These are phyloP conservation scores for Ptilodon capucinus DNA, from an alignment of 2,888 invertebrate genomes.

Conservation along the genomic window DNA sequence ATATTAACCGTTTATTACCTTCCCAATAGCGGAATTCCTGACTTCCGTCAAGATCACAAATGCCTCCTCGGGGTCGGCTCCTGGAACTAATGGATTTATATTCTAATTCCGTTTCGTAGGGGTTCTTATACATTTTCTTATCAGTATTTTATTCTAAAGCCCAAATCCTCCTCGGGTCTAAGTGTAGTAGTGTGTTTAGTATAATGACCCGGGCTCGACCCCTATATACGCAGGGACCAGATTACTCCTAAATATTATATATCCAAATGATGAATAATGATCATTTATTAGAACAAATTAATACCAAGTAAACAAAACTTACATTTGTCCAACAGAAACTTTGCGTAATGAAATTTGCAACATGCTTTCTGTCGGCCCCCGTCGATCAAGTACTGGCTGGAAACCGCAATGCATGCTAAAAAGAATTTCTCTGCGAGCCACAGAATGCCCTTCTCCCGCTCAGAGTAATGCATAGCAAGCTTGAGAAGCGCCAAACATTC, in stretches of 20 bases:
- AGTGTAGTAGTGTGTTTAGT: too few relatives aligned
- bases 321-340: slow-evolving; percentile 80
- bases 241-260: too few relatives aligned
- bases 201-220: too few relatives aligned
- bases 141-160: too few relatives aligned
- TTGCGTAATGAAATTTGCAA: slow-evolving; percentile 78
- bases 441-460: slow-evolving; percentile 73
- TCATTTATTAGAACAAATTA: too few relatives aligned
- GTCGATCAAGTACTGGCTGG: slow-evolving; percentile 64
- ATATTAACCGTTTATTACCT: slow-evolving; percentile 43
- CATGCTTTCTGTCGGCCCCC: slow-evolving; percentile 76
- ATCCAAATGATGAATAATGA: too few relatives aligned
- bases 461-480: slow-evolving; percentile 65
- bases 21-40: slow-evolving; percentile 65
- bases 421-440: slow-evolving; percentile 83
- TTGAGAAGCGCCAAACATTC: slow-evolving; percentile 67
- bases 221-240: too few relatives aligned
- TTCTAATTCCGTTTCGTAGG: background rate
- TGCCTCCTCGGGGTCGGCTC: slow-evolving; percentile 62
- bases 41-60: slow-evolving; percentile 65
- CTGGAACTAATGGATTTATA: slow-evolving; percentile 55
- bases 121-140: background rate
- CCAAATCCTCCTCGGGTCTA: too few relatives aligned
- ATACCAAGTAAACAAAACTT: slow-evolving; percentile 38
- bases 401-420: slow-evolving; percentile 68